Percentiles rank a stretch among this genome's conserved stretches.
phyloP scores from a whole-genome alignment of 2,888 invertebrate species.

The Clitarchus hookeri region DNA sequence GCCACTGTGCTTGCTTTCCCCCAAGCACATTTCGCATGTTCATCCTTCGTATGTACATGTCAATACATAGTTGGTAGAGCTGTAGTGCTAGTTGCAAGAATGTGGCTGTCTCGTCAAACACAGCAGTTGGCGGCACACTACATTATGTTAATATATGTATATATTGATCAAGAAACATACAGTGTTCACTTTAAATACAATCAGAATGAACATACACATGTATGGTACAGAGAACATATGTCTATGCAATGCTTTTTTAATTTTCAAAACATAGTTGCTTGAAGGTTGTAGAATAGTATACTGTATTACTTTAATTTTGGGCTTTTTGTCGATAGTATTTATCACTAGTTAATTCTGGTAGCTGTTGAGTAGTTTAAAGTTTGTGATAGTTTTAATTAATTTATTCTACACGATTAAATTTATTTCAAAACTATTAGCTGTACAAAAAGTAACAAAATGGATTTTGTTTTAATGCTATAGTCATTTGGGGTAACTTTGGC shows the following conservation, averaged over 20 bases:
- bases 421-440: no score
- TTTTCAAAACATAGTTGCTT: not conserved
- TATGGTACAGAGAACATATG: not conserved
- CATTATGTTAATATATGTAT: no score
- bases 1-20: not conserved
- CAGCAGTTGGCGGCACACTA: not conserved
- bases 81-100: not conserved
- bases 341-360: no score
- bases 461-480: no score
- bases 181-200: not conserved
- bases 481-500: no score
- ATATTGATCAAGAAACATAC: no score
- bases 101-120: not conserved
- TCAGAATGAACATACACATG: not conserved
- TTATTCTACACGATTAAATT: slow-evolving; percentile 32
- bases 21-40: not conserved
- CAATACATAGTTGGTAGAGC: not conserved
- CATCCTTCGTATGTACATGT: not conserved
- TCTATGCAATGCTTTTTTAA: not conserved
- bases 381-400: slow-evolving; percentile 31
- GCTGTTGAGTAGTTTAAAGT: not conserved
- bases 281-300: not conserved
- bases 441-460: no score
- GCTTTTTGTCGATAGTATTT: not conserved
- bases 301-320: not conserved